A percentile compares a stretch with the other conserved stretches of the same genome.
phyloP scores from a whole-genome alignment of 2,888 invertebrate genomes.

The Lycia hirtaria region DNA sequence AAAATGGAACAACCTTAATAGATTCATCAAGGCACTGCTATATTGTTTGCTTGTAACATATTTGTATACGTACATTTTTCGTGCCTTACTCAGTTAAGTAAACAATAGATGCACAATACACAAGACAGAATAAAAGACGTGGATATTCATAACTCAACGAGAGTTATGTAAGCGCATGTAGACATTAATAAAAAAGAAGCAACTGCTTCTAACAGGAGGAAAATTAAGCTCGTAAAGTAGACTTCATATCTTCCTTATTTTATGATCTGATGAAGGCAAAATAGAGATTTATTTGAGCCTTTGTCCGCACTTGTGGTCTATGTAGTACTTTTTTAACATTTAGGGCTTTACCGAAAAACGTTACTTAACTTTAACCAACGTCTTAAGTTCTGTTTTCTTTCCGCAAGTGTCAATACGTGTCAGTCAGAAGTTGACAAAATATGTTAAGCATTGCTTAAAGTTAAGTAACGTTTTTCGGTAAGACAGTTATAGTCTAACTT shows the following conservation, averaged over 20 bases:
- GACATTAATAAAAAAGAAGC: not conserved
- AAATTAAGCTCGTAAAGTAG: slow-evolving; percentile 1
- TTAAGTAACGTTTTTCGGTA: no score
- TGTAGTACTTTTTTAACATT: no score
- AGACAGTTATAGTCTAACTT: no score
- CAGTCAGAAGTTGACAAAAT: no score
- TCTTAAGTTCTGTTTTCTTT: no score
- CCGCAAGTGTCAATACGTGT: no score
- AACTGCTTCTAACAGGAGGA: not conserved
- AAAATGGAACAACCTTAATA: no score
- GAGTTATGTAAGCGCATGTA: not conserved
- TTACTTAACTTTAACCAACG: slow-evolving; percentile 90
- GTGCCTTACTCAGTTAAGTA: slow-evolving; percentile 12
- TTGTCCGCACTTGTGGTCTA: no score
- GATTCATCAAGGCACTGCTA: slow-evolving; percentile 14
- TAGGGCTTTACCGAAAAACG: not conserved
- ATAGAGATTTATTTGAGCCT: not conserved
- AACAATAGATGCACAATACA: slow-evolving; percentile 14
- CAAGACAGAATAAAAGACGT: slow-evolving; percentile 4
- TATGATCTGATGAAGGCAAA: not conserved
- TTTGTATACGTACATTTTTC: slow-evolving; percentile 16
- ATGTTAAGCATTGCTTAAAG: no score
- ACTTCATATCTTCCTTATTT: not conserved
- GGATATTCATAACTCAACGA: slow-evolving; percentile 1
- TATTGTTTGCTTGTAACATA: slow-evolving; percentile 17